Base-by-base conservation (phyloP, 1,140 invertebrate species). In the Drepana arcuata region DNA sequence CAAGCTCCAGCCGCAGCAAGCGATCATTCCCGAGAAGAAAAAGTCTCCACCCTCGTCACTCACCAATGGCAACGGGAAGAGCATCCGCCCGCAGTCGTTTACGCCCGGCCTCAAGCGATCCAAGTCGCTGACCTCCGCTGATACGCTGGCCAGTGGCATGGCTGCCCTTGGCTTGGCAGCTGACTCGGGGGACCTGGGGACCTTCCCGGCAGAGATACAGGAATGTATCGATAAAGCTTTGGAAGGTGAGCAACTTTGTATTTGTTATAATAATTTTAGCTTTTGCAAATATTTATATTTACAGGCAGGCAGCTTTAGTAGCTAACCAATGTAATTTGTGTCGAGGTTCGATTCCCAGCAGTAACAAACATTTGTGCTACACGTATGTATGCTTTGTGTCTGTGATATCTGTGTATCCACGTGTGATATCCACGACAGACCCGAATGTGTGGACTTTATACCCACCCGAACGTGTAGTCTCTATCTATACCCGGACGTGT, bases 71-170 rank as follows among this genome's bases (percentile, higher is more conserved):
- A 77, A 72, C 36, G 72, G 72, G 33, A 79, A 73, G 52, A 74
- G 61, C 36, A 45, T 71, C 14, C 57, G 70, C 3, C 71, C 73
- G 9, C 72, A 75, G 38, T 65, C 67, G 16, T 79, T 77, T 41
- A 59, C 85, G 1, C 83, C 86, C 6, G 87, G 86, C n/a, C 57
- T 93, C 10, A 92, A 94, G 73, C 85, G 93, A 13, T 94, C 93
- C 5, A 95, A 94, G 68, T 94, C 92, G 30, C 71, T 94, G 28
- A 93, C 90, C 1, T 88, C 91, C 1, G 87, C 89, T 0, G 91
- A 93, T 54, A 84, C 87, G 0, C 65, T 90, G 1, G 87, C 88
- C 16, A 88, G 86, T 23, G 86, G 86, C 26, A 86, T 87, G 82
- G 86, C 86, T 1, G 85, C 85, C 5, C 47, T 88, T 26, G 86